Percentiles rank a stretch among this genome's conserved stretches.
phyloP scores from a whole-genome alignment of 2,113 vertebrate genomes.

The Thamnaconus septentrionalis region DNA sequence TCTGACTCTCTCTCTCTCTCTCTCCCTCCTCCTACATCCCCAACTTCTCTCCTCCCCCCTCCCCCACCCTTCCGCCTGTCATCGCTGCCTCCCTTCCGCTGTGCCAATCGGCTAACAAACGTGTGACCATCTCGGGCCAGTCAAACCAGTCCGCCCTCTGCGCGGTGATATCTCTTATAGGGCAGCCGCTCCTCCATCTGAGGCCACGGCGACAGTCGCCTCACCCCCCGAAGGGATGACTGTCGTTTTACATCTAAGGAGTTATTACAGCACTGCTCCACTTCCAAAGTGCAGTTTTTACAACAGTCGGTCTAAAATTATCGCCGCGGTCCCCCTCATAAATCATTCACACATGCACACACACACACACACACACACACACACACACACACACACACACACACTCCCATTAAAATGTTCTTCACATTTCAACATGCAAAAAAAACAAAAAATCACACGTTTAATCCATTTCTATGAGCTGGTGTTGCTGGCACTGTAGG shows the following conservation, averaged over 20 bases:
- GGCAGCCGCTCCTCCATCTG: slow-evolving; percentile 35
- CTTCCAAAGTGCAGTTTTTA: slow-evolving; percentile 34
- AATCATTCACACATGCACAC: slow-evolving; percentile 19
- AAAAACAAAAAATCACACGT: neutral
- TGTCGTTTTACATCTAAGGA: slow-evolving; percentile 51
- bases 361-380: no score
- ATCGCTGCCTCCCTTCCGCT: neutral
- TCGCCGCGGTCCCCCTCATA: slow-evolving; percentile 9
- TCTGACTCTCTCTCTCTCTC: slow-evolving; percentile 19
- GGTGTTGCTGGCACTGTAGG: slow-evolving; percentile 21
- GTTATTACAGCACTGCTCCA: slow-evolving; percentile 36
- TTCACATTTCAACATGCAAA: slow-evolving; percentile 3
- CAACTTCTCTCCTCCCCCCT: slow-evolving; percentile 3
- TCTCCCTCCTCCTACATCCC: slow-evolving; percentile 17
- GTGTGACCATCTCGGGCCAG: slow-evolving; percentile 17
- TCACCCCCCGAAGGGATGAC: slow-evolving; percentile 29
- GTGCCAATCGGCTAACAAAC: slow-evolving; percentile 1
- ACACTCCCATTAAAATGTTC: neutral
- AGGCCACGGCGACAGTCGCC: neutral
- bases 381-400: no score
- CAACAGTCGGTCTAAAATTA: slow-evolving; percentile 33
- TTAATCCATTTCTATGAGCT: slow-evolving; percentile 21
- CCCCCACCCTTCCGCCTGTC: slow-evolving; percentile 14
- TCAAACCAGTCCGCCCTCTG: slow-evolving; percentile 23
- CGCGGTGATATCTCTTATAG: slow-evolving; percentile 5